Conservation (phyloP, 2,113 vertebrate genomes). For the Anhinga anhinga region DNA sequence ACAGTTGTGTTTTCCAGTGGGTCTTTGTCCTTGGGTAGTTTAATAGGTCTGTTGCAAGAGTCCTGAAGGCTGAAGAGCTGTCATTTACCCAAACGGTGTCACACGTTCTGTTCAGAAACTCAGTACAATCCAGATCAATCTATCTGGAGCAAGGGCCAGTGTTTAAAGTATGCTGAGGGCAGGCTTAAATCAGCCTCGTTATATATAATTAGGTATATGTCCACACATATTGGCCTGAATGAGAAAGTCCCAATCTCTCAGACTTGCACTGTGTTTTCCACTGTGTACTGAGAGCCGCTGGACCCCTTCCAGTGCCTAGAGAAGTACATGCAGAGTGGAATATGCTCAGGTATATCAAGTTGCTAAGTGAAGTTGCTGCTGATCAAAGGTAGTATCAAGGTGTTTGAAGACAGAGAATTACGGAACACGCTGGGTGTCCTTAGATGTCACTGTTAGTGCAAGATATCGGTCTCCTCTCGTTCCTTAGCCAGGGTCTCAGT, state of each 20-base stretch:
- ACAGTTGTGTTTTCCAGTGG: background rate
- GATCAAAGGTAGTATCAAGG: background rate
- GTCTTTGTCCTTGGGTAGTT: background rate
- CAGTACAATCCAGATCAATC: background rate
- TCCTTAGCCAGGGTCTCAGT: background rate
- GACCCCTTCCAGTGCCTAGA: background rate
- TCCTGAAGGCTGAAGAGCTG: background rate
- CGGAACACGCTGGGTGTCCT: fast-evolving
- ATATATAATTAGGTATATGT: background rate
- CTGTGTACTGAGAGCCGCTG: background rate
- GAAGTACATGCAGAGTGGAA: background rate
- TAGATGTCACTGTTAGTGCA: background rate
- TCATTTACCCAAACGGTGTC: background rate
- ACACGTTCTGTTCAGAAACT: background rate
- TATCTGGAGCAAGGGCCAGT: background rate
- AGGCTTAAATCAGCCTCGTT: background rate
- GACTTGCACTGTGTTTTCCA: background rate
- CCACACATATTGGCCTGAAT: background rate
- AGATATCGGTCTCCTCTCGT: background rate
- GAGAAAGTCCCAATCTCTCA: background rate
- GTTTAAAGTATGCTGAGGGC: background rate
- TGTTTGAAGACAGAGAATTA: background rate
- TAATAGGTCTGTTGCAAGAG: background rate
- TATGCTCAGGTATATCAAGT: background rate
- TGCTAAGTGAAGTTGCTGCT: background rate